phyloP scores from a whole-genome alignment of 2,113 vertebrate species.

The Takifugu flavidus region DNA sequence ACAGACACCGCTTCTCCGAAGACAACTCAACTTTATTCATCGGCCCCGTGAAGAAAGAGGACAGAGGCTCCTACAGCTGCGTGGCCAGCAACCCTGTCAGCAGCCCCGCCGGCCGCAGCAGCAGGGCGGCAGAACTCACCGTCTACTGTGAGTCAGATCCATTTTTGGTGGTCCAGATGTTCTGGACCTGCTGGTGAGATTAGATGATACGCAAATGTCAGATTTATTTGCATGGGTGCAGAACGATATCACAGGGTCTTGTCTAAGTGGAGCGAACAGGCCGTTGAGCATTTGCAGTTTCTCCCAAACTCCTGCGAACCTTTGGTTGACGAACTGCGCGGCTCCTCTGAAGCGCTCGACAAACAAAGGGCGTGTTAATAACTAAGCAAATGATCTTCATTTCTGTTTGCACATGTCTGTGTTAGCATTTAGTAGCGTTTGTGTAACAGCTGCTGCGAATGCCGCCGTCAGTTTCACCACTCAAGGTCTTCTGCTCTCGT shows the following conservation, averaged over 20 bases:
- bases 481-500: no score
- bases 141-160: constrained; percentile 75
- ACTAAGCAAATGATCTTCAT: constrained; percentile 1
- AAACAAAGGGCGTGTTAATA: constrained; percentile 1
- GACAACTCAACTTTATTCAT: constrained; percentile 62
- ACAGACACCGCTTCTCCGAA: constrained; percentile 61
- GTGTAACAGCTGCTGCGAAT: background rate
- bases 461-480: background rate
- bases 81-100: constrained; percentile 69
- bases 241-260: constrained; percentile 42
- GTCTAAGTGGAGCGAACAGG: background rate
- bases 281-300: no score
- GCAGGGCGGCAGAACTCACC: constrained; percentile 55
- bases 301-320: no score
- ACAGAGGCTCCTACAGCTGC: constrained; percentile 73
- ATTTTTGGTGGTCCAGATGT: background rate
- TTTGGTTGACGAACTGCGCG: no score
- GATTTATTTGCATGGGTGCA: constrained; percentile 60
- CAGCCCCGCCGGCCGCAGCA: constrained; percentile 11
- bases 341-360: no score
- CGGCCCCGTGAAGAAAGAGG: constrained; percentile 72
- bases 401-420: constrained; percentile 33
- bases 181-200: background rate
- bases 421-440: constrained; percentile 5
- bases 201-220: constrained; percentile 35